phyloP scores from a whole-genome alignment of 2,888 invertebrate species.

The Macrosiphum euphorbiae region DNA sequence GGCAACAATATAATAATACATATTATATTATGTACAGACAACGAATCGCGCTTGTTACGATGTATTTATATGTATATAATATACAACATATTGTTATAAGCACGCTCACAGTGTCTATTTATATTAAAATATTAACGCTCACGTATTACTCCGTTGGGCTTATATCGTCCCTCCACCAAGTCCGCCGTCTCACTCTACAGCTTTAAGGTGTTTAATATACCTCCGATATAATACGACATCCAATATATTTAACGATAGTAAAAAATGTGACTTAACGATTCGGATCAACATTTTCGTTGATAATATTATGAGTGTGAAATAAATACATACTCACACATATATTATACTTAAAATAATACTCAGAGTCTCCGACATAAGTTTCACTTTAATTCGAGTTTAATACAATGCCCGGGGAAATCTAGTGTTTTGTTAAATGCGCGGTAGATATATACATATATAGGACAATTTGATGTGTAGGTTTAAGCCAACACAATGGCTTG shows the following conservation, averaged over 20 bases:
- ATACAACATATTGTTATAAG: background rate
- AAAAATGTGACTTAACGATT: conserved; percentile 1
- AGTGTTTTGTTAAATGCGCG: conserved; percentile 46
- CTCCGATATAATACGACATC: background rate
- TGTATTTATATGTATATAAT: background rate
- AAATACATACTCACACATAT: background rate
- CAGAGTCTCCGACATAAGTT: background rate
- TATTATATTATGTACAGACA: background rate
- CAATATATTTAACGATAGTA: background rate
- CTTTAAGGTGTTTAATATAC: background rate
- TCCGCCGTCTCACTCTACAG: background rate
- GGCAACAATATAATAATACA: conserved; percentile 5
- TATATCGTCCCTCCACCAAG: background rate
- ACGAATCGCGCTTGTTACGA: conserved; percentile 15
- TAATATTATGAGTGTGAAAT: background rate
- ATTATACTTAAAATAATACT: conserved; percentile 1
- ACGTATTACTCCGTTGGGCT: background rate
- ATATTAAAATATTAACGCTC: background rate
- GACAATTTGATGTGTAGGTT: background rate
- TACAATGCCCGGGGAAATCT: conserved; percentile 35
- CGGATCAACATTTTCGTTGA: background rate
- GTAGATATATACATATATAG: background rate
- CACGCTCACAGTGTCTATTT: background rate
- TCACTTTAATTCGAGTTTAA: conserved; percentile 49
- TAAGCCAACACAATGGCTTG: conserved; percentile 40